These are phyloP conservation scores for Carterocephalus palaemon DNA, from an alignment of 2,888 invertebrate genomes.

Conservation along the genomic window DNA sequence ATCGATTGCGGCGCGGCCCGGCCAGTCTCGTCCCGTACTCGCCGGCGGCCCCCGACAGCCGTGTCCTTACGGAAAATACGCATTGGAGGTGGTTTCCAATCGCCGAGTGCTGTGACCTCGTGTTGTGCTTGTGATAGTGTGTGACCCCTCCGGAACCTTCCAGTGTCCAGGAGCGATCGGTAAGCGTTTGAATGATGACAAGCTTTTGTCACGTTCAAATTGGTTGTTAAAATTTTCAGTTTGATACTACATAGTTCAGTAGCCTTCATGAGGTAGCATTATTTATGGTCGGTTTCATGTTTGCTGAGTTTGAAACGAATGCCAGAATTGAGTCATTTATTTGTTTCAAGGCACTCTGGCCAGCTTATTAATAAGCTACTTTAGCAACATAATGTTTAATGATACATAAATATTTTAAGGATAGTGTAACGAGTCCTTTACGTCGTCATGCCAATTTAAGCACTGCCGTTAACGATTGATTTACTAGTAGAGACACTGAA, in stretches of 20 bases:
- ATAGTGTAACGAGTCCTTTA: constrained; percentile 12
- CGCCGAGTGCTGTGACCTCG: constrained; percentile 37
- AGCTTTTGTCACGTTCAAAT: constrained; percentile 20
- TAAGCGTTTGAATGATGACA: constrained; percentile 27
- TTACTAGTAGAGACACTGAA: constrained; percentile 5
- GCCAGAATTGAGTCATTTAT: constrained; percentile 9
- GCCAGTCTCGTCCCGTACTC: constrained; percentile 59
- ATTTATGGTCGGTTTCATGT: neutral
- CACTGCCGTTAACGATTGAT: constrained; percentile 14
- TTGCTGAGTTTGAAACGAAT: constrained; percentile 1
- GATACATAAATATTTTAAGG: constrained; percentile 22
- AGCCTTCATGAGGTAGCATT: constrained; percentile 21
- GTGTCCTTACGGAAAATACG: constrained; percentile 51
- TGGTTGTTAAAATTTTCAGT: constrained; percentile 19
- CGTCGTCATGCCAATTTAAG: constrained; percentile 17
- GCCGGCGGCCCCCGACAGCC: constrained; percentile 44
- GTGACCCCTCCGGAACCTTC: constrained; percentile 27
- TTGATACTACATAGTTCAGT: constrained; percentile 16
- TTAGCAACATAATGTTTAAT: constrained; percentile 20
- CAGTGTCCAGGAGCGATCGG: constrained; percentile 27
- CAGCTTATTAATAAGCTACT: constrained; percentile 6
- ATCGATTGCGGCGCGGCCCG: constrained; percentile 67
- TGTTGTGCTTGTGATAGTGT: constrained; percentile 39
- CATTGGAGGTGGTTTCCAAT: constrained; percentile 47
- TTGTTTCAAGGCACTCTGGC: constrained; percentile 8